Conservation (phyloP, 64 coral and sea anemone genomes). For the Anthopleura sola region DNA sequence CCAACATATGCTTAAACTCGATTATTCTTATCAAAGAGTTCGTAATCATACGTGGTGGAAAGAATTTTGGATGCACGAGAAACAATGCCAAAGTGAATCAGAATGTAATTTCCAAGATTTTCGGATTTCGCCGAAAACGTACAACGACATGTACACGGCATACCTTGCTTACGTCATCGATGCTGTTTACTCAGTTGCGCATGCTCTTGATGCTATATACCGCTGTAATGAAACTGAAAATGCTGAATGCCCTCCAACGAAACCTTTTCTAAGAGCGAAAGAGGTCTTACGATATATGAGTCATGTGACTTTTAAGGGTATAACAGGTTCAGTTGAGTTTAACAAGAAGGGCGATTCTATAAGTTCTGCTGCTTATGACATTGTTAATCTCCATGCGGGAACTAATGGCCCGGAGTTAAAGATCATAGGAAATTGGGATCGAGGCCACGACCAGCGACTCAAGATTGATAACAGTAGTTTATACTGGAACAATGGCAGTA, state of each 20-base stretch:
- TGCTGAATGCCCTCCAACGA: neutral
- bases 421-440: slow-evolving; percentile 56
- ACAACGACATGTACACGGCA: slow-evolving; percentile 15
- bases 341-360: slow-evolving; percentile 63
- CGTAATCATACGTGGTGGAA: slow-evolving; percentile 44
- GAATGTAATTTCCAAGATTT: slow-evolving; percentile 6
- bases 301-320: slow-evolving; percentile 54
- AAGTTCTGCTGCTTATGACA: slow-evolving; percentile 49
- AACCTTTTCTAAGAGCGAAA: slow-evolving; percentile 2
- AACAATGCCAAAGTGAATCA: neutral
- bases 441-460: neutral
- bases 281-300: slow-evolving; percentile 32
- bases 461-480: slow-evolving; percentile 17
- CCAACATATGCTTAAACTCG: slow-evolving; percentile 8
- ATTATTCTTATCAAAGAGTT: neutral
- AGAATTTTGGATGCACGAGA: slow-evolving; percentile 26
- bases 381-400: slow-evolving; percentile 68
- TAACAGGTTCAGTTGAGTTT: slow-evolving; percentile 62
- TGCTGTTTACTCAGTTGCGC: slow-evolving; percentile 30
- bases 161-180: slow-evolving; percentile 42
- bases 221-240: slow-evolving; percentile 6
- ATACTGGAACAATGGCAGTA: slow-evolving; percentile 56
- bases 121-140: neutral
- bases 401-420: neutral
- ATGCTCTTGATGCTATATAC: slow-evolving; percentile 43